phyloP scores from a whole-genome alignment of 2,113 vertebrate species.

The Gnathonemus echidnorhynchus region DNA sequence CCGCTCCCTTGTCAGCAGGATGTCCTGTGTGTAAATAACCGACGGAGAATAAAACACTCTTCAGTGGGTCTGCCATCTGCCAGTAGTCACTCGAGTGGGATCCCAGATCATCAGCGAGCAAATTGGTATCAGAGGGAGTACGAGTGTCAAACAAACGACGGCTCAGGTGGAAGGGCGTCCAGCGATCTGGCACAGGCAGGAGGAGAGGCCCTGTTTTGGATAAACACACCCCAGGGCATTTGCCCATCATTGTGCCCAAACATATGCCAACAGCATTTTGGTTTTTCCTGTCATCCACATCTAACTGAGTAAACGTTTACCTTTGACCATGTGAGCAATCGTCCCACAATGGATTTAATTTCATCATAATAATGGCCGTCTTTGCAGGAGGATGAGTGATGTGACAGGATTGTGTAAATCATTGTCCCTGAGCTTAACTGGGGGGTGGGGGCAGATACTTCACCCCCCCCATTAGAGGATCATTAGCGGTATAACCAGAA shows the following conservation, averaged over 20 bases:
- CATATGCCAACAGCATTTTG: background rate
- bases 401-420: background rate
- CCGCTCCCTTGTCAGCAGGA: background rate
- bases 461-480: background rate
- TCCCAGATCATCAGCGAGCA: background rate
- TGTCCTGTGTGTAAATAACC: background rate
- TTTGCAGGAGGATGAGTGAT: background rate
- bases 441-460: background rate
- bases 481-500: background rate
- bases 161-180: background rate
- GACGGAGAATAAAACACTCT: background rate
- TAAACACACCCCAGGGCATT: background rate
- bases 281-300: background rate
- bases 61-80: background rate
- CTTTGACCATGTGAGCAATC: background rate
- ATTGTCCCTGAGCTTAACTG: background rate
- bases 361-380: background rate
- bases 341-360: background rate
- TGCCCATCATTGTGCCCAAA: background rate
- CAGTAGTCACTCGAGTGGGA: background rate
- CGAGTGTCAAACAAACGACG: background rate
- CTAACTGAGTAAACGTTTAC: constrained; percentile 1
- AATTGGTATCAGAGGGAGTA: background rate
- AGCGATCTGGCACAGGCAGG: background rate
- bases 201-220: background rate